phyloP scores from a whole-genome alignment of 2,888 invertebrate species.

The Ochropacha duplaris region DNA sequence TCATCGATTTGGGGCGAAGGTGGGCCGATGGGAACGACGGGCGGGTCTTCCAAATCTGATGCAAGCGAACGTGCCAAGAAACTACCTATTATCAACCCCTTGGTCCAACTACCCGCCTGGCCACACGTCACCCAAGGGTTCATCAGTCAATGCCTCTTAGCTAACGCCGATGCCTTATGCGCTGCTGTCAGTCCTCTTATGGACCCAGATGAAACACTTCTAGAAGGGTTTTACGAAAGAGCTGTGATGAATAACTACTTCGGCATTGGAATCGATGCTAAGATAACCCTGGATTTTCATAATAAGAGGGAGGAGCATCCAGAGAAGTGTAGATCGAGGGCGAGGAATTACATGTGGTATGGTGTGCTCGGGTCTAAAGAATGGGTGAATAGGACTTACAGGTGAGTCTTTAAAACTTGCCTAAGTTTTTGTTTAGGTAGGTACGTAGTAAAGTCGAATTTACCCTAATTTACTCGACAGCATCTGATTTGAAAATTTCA shows the following conservation, averaged over 20 bases:
- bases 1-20: constrained; percentile 80
- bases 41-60: constrained; percentile 63
- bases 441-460: too few relatives aligned
- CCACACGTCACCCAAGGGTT: constrained; percentile 92
- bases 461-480: too few relatives aligned
- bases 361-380: constrained; percentile 91
- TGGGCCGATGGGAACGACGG: constrained; percentile 44
- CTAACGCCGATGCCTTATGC: constrained; percentile 97
- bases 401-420: constrained; percentile 56
- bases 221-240: constrained; percentile 95
- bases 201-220: constrained; percentile 94
- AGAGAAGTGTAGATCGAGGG: constrained; percentile 96
- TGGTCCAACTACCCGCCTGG: constrained; percentile 94
- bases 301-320: constrained; percentile 98
- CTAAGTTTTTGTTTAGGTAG: neutral
- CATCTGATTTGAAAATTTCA: too few relatives aligned
- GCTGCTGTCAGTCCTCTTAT: constrained; percentile 98
- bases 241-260: constrained; percentile 99
- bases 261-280: constrained; percentile 98
- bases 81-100: constrained; percentile 94
- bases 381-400: constrained; percentile 94
- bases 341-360: constrained; percentile 98
- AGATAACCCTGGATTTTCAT: constrained; percentile 98
- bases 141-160: constrained; percentile 96
- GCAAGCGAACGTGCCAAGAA: constrained; percentile 85